Evolutionary conservation across 1,140 invertebrate species (phyloP), one percentile per base, ranked within the genome.

Genomic region (Portunus trituberculatus): DNA sequence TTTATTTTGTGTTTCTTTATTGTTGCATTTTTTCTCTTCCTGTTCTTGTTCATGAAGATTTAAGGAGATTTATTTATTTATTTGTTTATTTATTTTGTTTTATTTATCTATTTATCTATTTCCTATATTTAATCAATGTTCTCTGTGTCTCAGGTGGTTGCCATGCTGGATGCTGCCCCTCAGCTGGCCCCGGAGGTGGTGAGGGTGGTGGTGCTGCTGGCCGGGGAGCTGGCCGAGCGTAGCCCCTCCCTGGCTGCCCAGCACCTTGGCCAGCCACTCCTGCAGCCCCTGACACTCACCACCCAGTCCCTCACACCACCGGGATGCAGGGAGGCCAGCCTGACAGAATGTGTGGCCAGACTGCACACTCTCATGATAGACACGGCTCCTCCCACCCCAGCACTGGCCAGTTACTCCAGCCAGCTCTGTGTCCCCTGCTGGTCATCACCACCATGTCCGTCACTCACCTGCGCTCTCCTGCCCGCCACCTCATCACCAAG

Each of bases 361-460:
- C 67, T 95, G 59, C 84, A 95, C 84, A 87, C 59, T n/a, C 16
- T 95, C 2, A 91, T 95, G 92, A 91, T 95, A 32, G 94, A 95
- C 31, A 88, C 92, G 28, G 76, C 90, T 10, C 82, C 84, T 28
- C 91, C 94, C 0, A 92, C 25, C n/a, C 10, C 86, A 28, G 48
- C 91, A 7, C 82, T 95, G 29, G 92, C 91, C 45, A 39, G 29
- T 91, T 95, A 7, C 94, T 95, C 6, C 91, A 86, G 67, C 94
- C 94, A 7, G 84, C 92, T 25, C 86, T 95, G 10, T 25, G 76
- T 20, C 94, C 94, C 6, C 52, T 95, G 32, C n/a, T 95, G 84
- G 83, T 25, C n/a, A 52, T 93, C 32, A 91, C 94, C 39, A 83
- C 94, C 12, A 31, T 95, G n/a, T 39, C 91, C n/a, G 88, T 91